Conservation (phyloP, 1,140 invertebrate genomes). For the Anoplolepis gracilipes region DNA sequence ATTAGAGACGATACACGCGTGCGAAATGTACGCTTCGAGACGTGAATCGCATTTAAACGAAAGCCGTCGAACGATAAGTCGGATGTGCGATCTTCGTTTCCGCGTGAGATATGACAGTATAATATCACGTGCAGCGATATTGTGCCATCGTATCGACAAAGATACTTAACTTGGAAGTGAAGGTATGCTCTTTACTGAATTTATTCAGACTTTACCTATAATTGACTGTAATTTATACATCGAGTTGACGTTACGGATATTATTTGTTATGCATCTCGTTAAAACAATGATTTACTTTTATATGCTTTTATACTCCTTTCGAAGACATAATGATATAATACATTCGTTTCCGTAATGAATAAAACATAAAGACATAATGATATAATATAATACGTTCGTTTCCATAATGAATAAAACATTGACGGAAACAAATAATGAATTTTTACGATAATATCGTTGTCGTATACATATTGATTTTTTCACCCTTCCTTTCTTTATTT, state of each 20-base stretch:
- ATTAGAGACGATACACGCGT: neutral
- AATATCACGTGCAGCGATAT: neutral
- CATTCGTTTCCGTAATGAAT: neutral
- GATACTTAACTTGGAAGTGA: slow-evolving; percentile 5
- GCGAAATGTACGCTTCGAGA: neutral
- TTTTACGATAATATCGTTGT: neutral
- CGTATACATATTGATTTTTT: neutral
- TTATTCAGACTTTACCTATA: neutral
- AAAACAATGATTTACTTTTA: neutral
- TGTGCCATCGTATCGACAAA: neutral
- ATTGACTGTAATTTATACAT: neutral
- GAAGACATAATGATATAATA: neutral
- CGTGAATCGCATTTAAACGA: neutral
- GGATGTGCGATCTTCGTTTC: neutral
- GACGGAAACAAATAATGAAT: neutral
- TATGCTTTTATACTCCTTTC: too few species aligned
- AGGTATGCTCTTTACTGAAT: slow-evolving; percentile 6
- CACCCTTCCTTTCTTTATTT: neutral
- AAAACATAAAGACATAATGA: neutral
- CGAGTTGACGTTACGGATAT: neutral
- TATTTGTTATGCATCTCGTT: neutral
- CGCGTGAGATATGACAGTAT: neutral
- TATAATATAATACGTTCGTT: neutral
- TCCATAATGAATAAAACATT: slow-evolving; percentile 2
- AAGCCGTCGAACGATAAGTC: neutral